phyloP scores from a whole-genome alignment of 1,140 invertebrate species.

The Drosophila sproati region DNA sequence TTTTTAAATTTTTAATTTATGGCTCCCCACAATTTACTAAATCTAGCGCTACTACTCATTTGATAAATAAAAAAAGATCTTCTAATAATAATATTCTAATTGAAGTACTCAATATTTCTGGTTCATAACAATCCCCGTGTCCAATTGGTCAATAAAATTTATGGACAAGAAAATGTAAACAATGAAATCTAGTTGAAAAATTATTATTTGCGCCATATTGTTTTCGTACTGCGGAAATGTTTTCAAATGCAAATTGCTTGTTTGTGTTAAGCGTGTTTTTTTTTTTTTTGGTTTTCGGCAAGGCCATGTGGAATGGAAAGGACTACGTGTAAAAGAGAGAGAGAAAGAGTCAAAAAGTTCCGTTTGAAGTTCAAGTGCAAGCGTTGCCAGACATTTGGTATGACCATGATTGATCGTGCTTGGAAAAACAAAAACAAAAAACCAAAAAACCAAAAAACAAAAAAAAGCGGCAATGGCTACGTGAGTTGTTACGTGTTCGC shows the following conservation, averaged over 20 bases:
- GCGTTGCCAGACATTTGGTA: conserved; percentile 20
- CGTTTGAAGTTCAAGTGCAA: conserved; percentile 61
- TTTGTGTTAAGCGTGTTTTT: not conserved
- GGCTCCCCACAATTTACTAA: too few relatives aligned
- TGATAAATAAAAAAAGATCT: too few relatives aligned
- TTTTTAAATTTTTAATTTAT: too few relatives aligned
- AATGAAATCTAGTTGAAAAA: conserved; percentile 27
- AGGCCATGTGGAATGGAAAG: not conserved
- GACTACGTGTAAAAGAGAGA: not conserved
- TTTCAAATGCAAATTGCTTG: conserved; percentile 21
- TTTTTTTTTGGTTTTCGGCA: not conserved
- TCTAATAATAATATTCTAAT: too few relatives aligned
- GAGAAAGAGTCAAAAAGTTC: not conserved
- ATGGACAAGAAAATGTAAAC: conserved; percentile 30
- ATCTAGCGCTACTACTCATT: too few relatives aligned
- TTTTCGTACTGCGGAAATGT: conserved; percentile 53
- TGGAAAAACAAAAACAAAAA: not conserved
- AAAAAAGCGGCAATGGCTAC: conserved; percentile 23
- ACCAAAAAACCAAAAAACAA: not conserved
- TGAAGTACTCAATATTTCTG: not conserved
- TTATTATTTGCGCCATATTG: conserved; percentile 36
- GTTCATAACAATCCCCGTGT: not conserved
- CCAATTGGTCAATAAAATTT: conserved; percentile 10
- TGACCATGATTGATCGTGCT: conserved; percentile 13
- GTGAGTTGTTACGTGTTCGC: conserved; percentile 46